Base-by-base conservation (phyloP, 2,797 vertebrate species). In the Rhadinocentrus ornatus region DNA sequence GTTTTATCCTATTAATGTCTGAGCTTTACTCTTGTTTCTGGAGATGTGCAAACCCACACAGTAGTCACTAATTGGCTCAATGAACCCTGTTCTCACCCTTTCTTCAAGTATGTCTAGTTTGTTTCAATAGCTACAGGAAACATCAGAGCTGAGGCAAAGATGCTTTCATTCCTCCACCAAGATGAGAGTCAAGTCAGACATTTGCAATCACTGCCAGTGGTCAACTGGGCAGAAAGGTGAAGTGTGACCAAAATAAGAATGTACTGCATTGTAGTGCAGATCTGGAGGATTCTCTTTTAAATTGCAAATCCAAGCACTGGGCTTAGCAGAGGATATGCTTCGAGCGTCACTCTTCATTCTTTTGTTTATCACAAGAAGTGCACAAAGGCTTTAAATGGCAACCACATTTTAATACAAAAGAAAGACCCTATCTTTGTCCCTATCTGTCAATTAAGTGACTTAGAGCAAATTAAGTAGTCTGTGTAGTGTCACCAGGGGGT, bases 71-170 rank as follows among this genome's bases (percentile, higher is more conserved):
- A 90, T 84, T 90, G 87, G 81, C 85, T 84, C 70, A 75, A 62
- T 81, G 88, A 89, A 88, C 78, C 71, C 69, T 70, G n/a, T 69
- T 84, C 81, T 92, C 80, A 73, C 46, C 78, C 57, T 24, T 50
- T 68, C 74, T 73, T 84, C 70, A 65, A 75, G 63, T 71, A 78
- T 71, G 78, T 78, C 81, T 83, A 84, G 88, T 92, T 87, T 89
- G 48, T 56, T 86, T 90, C 90, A 92, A 92, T 89, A 86, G 89
- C 86, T 82, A 78, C 85, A 85, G 67, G 69, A 73, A 66, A 78
- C 83, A 80, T 88, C 77, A 75, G 52, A 75, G 78, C 66, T 62
- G 70, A 89, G 86, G 87, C 86, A 83, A 91, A 86, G 77, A 74
- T 53, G 75, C 81, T 77, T 82, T 83, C 73, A 78, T 87, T 81